Conservation (phyloP, 2,888 invertebrate species). For the Cheilosia soror region DNA sequence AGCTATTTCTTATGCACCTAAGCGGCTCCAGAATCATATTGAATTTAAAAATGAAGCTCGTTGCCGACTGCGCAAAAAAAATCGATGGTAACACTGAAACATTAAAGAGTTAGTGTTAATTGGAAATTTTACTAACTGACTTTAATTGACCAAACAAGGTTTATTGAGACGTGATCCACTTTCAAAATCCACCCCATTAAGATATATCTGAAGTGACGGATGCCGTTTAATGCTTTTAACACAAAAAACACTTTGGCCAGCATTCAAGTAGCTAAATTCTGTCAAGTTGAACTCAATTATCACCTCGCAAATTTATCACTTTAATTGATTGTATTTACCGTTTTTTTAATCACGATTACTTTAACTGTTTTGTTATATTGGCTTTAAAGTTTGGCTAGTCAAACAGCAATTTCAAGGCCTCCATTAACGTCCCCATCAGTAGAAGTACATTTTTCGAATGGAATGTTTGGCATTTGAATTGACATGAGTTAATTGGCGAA, state of each 20-base stretch:
- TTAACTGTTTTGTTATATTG: background rate
- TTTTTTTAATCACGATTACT: background rate
- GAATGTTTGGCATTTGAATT: background rate
- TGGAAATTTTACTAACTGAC: too few relatives aligned
- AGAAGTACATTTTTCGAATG: background rate
- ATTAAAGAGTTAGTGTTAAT: too few relatives aligned
- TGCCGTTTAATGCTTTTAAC: background rate
- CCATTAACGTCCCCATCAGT: background rate
- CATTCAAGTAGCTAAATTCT: conserved; percentile 1
- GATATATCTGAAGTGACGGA: background rate
- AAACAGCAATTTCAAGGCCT: background rate
- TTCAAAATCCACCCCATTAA: too few relatives aligned
- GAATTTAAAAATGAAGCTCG: too few relatives aligned
- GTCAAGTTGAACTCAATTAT: conserved; percentile 13
- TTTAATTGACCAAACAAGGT: too few relatives aligned
- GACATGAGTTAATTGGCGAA: too few relatives aligned
- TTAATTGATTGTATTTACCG: background rate
- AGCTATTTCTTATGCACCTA: too few relatives aligned
- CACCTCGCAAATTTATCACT: conserved; percentile 1
- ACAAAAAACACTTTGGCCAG: background rate
- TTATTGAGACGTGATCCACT: too few relatives aligned
- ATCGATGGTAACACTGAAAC: too few relatives aligned
- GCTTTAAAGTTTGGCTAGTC: background rate
- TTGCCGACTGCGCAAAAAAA: too few relatives aligned
- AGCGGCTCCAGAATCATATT: too few relatives aligned